Base-by-base conservation (phyloP, 2,888 invertebrate species). In the Brachypalpus laphriformis region DNA sequence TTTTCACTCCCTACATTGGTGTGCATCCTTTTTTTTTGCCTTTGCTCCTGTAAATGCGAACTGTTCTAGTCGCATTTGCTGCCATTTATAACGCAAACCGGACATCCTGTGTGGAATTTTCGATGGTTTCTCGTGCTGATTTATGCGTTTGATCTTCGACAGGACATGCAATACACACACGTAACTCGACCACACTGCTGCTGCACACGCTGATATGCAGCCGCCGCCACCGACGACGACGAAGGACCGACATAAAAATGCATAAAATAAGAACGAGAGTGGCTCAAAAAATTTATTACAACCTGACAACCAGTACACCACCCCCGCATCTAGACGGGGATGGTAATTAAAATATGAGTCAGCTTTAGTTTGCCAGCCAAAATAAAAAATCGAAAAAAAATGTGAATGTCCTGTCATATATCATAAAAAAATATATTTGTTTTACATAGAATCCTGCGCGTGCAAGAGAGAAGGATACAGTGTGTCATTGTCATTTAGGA, bases 111-210 rank as follows among this genome's bases (percentile, higher is more conserved):
- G 77, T 72, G 86, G 86, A 86, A 86, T 63, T 88, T 88, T 88
- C 87, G 89, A 88, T 87, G 87, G 87, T 76, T 86, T 76, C 88
- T 89, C 82, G 88, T 88, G 88, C 89, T 91, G 91, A 91, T 91
- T 91, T 91, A 91, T 91, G 91, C 88, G 82, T 86, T 90, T 89
- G 89, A 91, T 91, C 90, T 88, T 89, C 88, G 87, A 76, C 85
- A 85, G 81, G 81, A 81, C 81, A 85, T 81, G 75, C 66, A 85
- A 76, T 76, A 76, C 54, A 76, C 34, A 66, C 66, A 66, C 40
- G 18, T 18, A 49, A 65, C 40, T 49, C 6, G 34, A 34, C 51
- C 45, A 45, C 28, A 56, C 42, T 22, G n/a, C 57, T 34, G 9
- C 31, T 68, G 72, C 83, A 74, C 77, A 47, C 34, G 25, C 71